Conservation (phyloP, 1,140 invertebrate genomes). For the Paraescarpia echinospica region DNA sequence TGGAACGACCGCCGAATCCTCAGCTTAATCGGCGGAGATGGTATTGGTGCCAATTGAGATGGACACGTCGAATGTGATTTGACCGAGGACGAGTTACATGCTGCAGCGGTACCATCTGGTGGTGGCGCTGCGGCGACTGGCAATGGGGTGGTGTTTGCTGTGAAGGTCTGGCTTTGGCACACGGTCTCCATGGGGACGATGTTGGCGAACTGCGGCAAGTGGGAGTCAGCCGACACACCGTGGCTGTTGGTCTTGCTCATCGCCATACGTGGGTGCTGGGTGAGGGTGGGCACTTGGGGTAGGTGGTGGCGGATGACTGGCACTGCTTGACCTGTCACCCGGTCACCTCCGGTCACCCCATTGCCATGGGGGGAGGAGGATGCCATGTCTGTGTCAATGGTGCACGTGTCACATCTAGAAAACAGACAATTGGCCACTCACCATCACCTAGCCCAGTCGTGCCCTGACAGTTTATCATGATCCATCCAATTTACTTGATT, state of each 20-base stretch:
- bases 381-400: neutral
- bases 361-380: neutral
- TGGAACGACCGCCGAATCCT: neutral
- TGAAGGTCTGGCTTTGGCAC: neutral
- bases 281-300: conserved; percentile 22
- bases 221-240: neutral
- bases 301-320: conserved; percentile 20
- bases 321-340: neutral
- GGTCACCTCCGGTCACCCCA: neutral
- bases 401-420: neutral
- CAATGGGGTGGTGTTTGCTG: neutral
- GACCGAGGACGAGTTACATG: neutral
- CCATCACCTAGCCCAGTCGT: too few relatives aligned
- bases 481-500: too few relatives aligned
- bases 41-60: neutral
- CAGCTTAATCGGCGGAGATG: neutral
- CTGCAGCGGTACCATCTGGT: neutral
- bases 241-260: conserved; percentile 23
- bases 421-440: too few relatives aligned
- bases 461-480: too few relatives aligned
- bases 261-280: conserved; percentile 15
- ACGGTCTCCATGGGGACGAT: neutral
- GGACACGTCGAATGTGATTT: neutral
- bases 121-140: neutral
- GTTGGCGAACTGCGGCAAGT: neutral